Conservation (phyloP, 2,113 vertebrate genomes). For the Anhinga anhinga region DNA sequence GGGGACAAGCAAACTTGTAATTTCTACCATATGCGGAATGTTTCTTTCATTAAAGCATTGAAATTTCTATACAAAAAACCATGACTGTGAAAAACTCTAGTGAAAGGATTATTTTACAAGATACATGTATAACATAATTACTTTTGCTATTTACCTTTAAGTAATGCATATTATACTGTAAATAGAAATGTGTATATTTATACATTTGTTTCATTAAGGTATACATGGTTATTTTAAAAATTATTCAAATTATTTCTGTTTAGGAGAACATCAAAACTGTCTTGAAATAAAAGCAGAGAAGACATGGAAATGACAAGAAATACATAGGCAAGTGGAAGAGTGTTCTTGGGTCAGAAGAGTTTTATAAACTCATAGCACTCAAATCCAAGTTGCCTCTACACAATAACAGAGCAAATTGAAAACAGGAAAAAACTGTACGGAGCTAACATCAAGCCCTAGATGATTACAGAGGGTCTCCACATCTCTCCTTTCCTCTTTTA, state of each 20-base stretch:
- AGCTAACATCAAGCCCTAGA: neutral
- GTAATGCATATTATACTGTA: neutral
- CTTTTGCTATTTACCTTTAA: neutral
- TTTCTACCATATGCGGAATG: slow-evolving; percentile 32
- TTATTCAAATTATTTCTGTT: neutral
- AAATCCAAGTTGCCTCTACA: neutral
- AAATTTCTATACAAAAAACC: neutral
- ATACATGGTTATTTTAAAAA: neutral
- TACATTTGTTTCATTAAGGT: neutral
- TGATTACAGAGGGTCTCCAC: neutral
- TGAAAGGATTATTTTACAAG: neutral
- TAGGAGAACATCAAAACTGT: neutral
- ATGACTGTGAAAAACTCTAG: neutral
- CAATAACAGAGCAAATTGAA: neutral
- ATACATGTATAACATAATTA: neutral
- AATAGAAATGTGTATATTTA: neutral
- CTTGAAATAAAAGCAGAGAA: neutral
- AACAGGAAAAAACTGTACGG: neutral
- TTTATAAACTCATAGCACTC: neutral
- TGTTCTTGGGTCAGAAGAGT: neutral
- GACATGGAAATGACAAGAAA: neutral
- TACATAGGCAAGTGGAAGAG: neutral
- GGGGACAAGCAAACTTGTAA: slow-evolving; percentile 39
- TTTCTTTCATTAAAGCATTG: slow-evolving; percentile 21
- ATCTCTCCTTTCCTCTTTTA: neutral